phyloP scores from a whole-genome alignment of 2,888 invertebrate species.

The Matsumyia berberina region DNA sequence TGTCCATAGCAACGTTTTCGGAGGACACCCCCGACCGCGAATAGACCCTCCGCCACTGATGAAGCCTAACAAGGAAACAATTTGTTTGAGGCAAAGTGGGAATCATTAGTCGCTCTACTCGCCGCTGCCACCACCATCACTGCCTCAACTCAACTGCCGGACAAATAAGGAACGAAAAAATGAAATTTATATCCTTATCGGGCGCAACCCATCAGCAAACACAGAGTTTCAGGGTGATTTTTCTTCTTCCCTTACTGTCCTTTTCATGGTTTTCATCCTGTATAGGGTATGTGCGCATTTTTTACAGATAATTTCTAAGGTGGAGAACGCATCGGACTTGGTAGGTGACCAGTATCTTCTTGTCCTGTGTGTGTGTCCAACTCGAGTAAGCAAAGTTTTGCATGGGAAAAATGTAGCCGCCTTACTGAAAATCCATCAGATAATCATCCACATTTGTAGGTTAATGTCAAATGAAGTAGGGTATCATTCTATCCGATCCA shows the following conservation, averaged over 20 bases:
- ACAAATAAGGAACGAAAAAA: constrained; percentile 58
- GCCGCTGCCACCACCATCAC: constrained; percentile 23
- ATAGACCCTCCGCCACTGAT: constrained; percentile 27
- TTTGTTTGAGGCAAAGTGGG: constrained; percentile 74
- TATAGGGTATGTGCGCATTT: no score
- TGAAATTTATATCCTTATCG: constrained; percentile 73
- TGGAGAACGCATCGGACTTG: no score
- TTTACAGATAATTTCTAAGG: no score
- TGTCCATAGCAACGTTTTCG: constrained; percentile 48
- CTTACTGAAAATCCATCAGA: no score
- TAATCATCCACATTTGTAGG: no score
- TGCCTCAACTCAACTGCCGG: constrained; percentile 31
- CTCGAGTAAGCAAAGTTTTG: no score
- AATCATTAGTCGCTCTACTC: constrained; percentile 74
- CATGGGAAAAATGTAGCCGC: no score
- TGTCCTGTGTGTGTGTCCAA: no score
- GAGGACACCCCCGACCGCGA: constrained; percentile 26
- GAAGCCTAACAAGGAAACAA: constrained; percentile 74
- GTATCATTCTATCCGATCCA: no score
- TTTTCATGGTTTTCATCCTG: no score
- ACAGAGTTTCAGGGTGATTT: constrained; percentile 65
- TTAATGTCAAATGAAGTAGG: no score
- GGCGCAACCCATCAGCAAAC: constrained; percentile 72
- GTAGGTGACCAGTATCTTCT: no score
- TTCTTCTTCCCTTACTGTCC: constrained; percentile 39